phyloP scores from a whole-genome alignment of 2,888 invertebrate genomes.

The Diarsia mendica region DNA sequence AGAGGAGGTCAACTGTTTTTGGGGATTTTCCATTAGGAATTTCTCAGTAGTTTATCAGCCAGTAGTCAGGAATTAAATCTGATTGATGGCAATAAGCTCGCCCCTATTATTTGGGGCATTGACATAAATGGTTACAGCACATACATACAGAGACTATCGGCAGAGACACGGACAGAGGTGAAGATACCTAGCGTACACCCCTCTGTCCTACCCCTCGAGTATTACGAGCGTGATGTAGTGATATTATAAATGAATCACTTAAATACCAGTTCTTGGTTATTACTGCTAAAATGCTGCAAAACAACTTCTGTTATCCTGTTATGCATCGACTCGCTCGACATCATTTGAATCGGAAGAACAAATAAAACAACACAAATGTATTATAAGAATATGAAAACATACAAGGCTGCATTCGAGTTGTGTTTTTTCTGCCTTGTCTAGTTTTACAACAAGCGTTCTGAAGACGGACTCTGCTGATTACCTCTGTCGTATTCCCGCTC shows the following conservation, averaged over 20 bases:
- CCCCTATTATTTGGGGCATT: background rate
- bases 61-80: background rate
- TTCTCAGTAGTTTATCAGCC: background rate
- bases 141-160: no score
- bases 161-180: no score
- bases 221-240: background rate
- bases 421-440: background rate
- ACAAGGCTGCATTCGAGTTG: background rate
- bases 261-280: background rate
- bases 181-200: no score
- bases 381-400: background rate
- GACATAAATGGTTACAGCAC: background rate
- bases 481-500: background rate
- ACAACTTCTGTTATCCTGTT: background rate
- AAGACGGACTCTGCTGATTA: background rate
- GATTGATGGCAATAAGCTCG: background rate
- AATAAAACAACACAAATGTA: constrained; percentile 2
- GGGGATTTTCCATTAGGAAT: background rate
- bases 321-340: background rate
- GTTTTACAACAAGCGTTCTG: background rate
- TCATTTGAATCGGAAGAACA: background rate
- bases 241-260: background rate
- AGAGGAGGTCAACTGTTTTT: background rate
- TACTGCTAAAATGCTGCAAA: background rate
- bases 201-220: background rate